Percentiles rank a stretch among this genome's conserved stretches.
These are phyloP conservation scores for Podarcis raffonei DNA, from an alignment of 2,113 vertebrate species.

Conservation along the genomic window DNA sequence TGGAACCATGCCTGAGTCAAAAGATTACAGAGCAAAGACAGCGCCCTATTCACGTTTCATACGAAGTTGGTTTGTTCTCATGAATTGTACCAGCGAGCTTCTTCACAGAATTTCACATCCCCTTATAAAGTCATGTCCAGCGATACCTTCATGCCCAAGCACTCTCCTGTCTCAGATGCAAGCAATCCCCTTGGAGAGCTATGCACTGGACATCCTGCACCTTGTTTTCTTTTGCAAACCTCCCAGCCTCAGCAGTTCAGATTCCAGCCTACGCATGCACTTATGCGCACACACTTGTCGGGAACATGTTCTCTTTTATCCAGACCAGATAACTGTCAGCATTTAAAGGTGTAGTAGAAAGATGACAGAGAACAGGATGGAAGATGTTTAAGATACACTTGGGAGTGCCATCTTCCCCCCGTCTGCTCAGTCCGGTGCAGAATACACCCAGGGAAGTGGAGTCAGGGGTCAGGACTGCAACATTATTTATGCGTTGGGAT, in stretches of 20 bases:
- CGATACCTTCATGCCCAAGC: not conserved
- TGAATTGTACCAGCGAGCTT: not conserved
- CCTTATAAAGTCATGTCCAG: constrained; percentile 37
- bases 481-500: too few species aligned
- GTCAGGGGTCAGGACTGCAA: too few species aligned
- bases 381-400: not conserved
- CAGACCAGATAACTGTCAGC: not conserved
- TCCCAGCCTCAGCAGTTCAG: not conserved
- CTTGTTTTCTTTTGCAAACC: not conserved
- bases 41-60: not conserved
- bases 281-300: not conserved
- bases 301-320: not conserved
- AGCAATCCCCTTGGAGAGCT: not conserved
- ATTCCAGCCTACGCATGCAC: not conserved
- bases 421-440: too few species aligned
- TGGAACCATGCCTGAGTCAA: too few species aligned
- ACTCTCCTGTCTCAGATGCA: constrained; percentile 9
- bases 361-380: not conserved
- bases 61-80: not conserved
- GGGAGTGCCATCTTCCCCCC: too few species aligned
- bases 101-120: not conserved
- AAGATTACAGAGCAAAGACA: not conserved
- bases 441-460: too few species aligned
- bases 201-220: too few species aligned
- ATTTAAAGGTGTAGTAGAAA: not conserved